Base-by-base conservation (phyloP, 1,140 invertebrate species). In the Meloidogyne floridensis region DNA sequence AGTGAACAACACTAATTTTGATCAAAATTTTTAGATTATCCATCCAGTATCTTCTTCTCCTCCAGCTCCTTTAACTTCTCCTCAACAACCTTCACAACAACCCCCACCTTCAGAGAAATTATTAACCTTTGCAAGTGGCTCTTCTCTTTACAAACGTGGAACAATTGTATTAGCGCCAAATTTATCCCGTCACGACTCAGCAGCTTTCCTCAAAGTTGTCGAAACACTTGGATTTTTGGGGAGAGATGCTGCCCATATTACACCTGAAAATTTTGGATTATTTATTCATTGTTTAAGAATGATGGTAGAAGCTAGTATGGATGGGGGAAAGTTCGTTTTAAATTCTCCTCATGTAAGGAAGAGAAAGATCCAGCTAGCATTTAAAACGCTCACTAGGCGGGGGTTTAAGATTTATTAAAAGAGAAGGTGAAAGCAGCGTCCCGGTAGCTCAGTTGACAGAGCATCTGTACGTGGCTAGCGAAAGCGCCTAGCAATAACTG, bases 231-330 rank as follows among this genome's bases (percentile, higher is more conserved):
- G 94, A 2, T 97, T 98, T 90, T 92, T 98, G 43, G 94, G 98
- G 1, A 92, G 96, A 77, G 97, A 98, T 91, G 94, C 96, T 47
- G 96, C 95, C 32, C 96, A 98, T 89, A 95, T 98, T 13, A 98
- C 96, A 4, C 96, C 96, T 0, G 95, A 96, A 88, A 92, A 92
- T 86, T 92, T 92, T 87, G 91, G 91, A 80, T 85, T 94, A 65
- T 96, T 95, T 89, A 94, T 98, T 3, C 93, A 94, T 80, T 95
- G 95, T 86, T 94, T 98, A 72, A 91, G 96, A 54, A 94, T 95
- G 4, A 97, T 98, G 91, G 95, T 96, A 0, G 94, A 97, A 86
- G 96, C 96, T 5, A 95, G 94, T 80, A 82, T 93, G 18, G 91
- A 92, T 89, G 91, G 92, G 85, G 92, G 92, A 80, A 81, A 65